A percentile compares a stretch with the other conserved stretches of the same genome.
phyloP scores from a whole-genome alignment of 2,113 vertebrate genomes.

The Mus musculus region DNA sequence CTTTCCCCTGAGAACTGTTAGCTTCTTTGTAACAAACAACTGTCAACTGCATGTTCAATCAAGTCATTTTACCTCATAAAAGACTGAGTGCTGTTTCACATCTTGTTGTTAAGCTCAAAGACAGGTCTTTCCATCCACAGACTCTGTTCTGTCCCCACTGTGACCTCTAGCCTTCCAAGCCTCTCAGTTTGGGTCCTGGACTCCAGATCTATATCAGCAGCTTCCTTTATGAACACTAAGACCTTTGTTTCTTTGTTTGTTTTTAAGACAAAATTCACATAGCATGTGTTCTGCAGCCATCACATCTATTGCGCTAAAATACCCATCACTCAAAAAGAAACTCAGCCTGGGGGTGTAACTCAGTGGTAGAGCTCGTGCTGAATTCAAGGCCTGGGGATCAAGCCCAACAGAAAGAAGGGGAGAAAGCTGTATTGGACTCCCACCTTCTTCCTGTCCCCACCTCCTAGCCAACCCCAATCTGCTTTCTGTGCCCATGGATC shows the following conservation, averaged over 20 bases:
- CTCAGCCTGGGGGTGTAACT: background rate
- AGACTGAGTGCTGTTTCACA: background rate
- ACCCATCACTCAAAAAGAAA: background rate
- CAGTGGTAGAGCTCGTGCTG: background rate
- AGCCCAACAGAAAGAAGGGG: background rate
- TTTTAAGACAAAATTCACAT: constrained; percentile 2
- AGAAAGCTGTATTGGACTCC: background rate
- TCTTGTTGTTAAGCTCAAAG: background rate
- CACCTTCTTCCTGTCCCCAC: background rate
- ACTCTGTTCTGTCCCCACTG: background rate
- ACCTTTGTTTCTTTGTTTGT: background rate
- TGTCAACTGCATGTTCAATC: background rate
- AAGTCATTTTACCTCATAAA: background rate
- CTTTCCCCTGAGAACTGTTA: background rate
- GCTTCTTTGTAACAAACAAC: background rate
- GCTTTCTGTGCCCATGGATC: background rate
- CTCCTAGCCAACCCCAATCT: background rate
- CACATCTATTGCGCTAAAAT: background rate
- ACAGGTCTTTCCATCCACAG: background rate
- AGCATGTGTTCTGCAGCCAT: background rate
- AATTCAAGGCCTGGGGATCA: background rate
- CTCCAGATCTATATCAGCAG: background rate
- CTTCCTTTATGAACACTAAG: background rate
- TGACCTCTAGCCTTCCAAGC: background rate
- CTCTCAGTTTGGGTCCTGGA: background rate